Conservation (phyloP, 2,113 vertebrate species). For the Eulemur rufifrons region DNA sequence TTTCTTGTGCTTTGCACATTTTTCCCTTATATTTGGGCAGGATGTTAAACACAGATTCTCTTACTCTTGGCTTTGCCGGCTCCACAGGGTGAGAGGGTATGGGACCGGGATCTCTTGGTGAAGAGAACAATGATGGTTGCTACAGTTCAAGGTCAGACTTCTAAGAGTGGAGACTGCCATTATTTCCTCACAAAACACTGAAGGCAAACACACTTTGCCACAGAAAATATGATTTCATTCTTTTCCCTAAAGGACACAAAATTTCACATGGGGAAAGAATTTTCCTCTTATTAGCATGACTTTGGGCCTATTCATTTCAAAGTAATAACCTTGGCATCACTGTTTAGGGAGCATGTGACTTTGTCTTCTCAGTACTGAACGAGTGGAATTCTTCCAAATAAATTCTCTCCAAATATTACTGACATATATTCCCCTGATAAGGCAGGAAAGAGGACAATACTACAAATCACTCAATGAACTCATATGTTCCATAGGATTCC, state of each 20-base stretch:
- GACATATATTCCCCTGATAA: neutral
- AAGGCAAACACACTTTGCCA: neutral
- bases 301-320: neutral
- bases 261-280: neutral
- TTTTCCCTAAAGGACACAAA: neutral
- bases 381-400: constrained; percentile 9
- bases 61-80: neutral
- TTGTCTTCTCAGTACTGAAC: neutral
- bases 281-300: neutral
- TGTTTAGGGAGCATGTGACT: neutral
- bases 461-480: neutral
- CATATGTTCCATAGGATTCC: neutral
- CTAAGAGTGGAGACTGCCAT: neutral
- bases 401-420: neutral
- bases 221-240: neutral
- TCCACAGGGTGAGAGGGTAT: neutral
- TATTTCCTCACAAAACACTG: neutral
- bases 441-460: neutral
- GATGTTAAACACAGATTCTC: too few species aligned
- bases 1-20: neutral
- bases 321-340: neutral
- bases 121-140: neutral
- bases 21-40: neutral
- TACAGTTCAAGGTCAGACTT: neutral
- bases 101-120: neutral